A percentile compares a stretch with the other conserved stretches of the same genome.
Evolutionary conservation across 2,113 vertebrate genomes (phyloP).

Genomic region (Microtus oregoni): DNA sequence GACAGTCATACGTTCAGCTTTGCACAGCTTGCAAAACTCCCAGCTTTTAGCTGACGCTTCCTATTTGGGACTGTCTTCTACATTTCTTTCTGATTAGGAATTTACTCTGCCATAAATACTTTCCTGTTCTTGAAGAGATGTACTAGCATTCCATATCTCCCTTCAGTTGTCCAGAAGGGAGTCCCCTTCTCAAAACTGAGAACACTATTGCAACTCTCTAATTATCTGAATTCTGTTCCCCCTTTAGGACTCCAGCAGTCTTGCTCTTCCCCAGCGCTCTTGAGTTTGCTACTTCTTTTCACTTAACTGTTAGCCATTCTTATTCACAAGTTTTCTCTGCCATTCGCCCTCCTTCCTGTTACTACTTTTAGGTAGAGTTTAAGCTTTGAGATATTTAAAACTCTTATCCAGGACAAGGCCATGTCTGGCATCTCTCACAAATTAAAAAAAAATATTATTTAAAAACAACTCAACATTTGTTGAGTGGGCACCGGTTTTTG

Average conservation of each 20-base stretch:
- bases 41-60: not conserved
- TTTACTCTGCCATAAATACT: not conserved
- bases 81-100: constrained; percentile 23
- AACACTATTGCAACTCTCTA: not conserved
- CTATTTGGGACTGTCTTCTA: not conserved
- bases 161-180: not conserved
- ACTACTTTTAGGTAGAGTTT: not conserved
- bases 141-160: not conserved
- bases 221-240: not conserved
- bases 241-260: not conserved
- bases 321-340: not conserved
- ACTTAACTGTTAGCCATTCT: not conserved
- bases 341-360: not conserved
- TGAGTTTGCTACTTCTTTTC: not conserved
- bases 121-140: not conserved
- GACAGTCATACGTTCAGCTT: not conserved
- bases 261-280: not conserved
- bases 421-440: not conserved
- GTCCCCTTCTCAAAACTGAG: not conserved
- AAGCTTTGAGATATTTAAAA: not conserved
- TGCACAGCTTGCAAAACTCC: not conserved
- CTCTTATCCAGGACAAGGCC: not conserved
- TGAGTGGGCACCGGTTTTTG: not conserved
- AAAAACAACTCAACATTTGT: not conserved
- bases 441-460: not conserved